phyloP scores from a whole-genome alignment of 2,797 vertebrate genomes.

The Lateolabrax maculatus region DNA sequence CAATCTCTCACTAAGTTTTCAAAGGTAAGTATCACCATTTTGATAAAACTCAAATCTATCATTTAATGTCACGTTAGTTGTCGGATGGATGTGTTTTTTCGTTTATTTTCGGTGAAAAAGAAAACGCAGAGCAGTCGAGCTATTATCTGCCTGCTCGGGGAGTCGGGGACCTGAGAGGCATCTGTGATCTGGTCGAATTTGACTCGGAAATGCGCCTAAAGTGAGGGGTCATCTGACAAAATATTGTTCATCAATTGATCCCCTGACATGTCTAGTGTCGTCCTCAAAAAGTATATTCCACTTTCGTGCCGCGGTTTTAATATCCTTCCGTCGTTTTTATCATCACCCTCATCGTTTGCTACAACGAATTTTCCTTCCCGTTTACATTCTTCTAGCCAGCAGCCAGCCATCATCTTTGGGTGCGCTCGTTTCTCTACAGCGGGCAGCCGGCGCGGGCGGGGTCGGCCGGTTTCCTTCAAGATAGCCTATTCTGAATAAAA shows the following conservation, averaged over 20 bases:
- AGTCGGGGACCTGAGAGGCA: constrained; percentile 72
- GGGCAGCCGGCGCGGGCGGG: constrained; percentile 62
- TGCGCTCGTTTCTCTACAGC: not conserved
- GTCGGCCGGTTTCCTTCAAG: constrained; percentile 54
- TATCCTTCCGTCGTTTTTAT: constrained; percentile 71
- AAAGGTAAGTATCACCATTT: constrained; percentile 70
- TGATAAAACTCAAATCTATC: constrained; percentile 57
- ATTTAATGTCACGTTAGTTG: constrained; percentile 39
- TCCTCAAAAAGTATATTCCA: constrained; percentile 58
- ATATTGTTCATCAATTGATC: constrained; percentile 68
- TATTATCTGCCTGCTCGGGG: constrained; percentile 75
- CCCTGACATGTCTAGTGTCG: constrained; percentile 68
- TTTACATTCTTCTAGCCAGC: constrained; percentile 80
- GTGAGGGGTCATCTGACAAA: constrained; percentile 81
- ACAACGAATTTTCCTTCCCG: constrained; percentile 82
- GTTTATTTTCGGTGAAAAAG: constrained; percentile 73
- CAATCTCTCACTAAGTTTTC: constrained; percentile 61
- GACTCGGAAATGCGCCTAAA: constrained; percentile 80
- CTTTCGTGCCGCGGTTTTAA: constrained; percentile 63
- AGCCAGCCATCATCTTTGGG: constrained; percentile 76
- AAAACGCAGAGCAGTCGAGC: constrained; percentile 71
- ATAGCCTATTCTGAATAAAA: constrained; percentile 80
- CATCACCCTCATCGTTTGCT: constrained; percentile 67
- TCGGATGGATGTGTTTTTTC: constrained; percentile 56
- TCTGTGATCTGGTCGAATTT: constrained; percentile 73